Percentiles rank a stretch among this genome's conserved stretches.
phyloP scores from a whole-genome alignment of 2,113 vertebrate genomes.

The Gymnarchus niloticus region DNA sequence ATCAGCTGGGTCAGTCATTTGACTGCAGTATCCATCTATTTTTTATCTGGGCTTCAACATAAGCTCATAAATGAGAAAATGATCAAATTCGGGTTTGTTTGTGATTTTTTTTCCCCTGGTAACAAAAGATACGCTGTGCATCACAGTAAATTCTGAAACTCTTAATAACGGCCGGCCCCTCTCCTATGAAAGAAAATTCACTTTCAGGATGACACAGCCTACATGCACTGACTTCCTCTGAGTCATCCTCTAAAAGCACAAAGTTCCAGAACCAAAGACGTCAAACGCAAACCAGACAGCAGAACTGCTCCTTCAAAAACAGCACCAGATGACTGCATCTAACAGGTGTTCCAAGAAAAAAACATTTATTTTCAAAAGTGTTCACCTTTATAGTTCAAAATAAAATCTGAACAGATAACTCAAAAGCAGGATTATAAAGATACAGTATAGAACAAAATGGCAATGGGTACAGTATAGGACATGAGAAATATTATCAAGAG shows the following conservation, averaged over 20 bases:
- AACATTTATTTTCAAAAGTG: slow-evolving; percentile 7
- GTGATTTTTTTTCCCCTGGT: neutral
- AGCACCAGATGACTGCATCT: neutral
- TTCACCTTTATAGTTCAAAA: neutral
- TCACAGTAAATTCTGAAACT: neutral
- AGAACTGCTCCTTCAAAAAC: neutral
- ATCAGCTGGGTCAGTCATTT: neutral
- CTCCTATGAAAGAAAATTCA: neutral
- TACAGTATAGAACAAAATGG: neutral
- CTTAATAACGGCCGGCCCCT: neutral
- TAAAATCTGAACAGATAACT: neutral
- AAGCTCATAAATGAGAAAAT: neutral
- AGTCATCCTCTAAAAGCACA: neutral
- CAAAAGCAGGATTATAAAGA: slow-evolving; percentile 7
- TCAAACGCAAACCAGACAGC: neutral
- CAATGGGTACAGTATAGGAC: neutral
- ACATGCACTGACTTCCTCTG: neutral
- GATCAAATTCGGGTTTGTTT: neutral
- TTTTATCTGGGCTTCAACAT: neutral
- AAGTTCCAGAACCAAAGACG: neutral
- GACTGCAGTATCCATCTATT: neutral
- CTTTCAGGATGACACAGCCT: neutral
- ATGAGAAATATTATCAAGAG: neutral
- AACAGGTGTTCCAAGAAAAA: neutral
- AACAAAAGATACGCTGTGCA: neutral